A percentile compares a stretch with the other conserved stretches of the same genome.
Evolutionary conservation across 2,113 vertebrate species (phyloP).

Genomic region (Phaetusa simplex): DNA sequence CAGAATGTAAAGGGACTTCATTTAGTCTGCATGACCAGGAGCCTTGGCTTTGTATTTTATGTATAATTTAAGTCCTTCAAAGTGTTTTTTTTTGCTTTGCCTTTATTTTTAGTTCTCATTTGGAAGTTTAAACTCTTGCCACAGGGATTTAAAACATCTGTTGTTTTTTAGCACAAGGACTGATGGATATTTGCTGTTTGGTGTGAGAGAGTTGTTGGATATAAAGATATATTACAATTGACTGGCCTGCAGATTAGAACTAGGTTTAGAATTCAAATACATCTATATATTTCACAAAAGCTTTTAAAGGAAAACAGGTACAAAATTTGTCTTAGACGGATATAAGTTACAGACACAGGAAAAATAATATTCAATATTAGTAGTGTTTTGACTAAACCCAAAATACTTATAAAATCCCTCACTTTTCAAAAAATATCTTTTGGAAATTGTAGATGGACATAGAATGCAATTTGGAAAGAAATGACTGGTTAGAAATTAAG

Average conservation of each 20-base stretch:
- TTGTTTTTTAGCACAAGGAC: conserved; percentile 7
- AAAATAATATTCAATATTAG: not conserved
- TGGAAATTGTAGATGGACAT: not conserved
- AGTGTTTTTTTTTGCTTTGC: not conserved
- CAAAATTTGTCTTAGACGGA: not conserved
- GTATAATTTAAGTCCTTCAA: not conserved
- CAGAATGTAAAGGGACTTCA: not conserved
- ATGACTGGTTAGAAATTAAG: not conserved
- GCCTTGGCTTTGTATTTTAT: not conserved
- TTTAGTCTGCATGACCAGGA: not conserved
- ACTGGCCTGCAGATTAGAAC: not conserved
- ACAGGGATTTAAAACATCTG: conserved; percentile 32
- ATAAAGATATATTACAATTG: not conserved
- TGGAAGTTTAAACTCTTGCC: conserved; percentile 9
- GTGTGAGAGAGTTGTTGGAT: not conserved
- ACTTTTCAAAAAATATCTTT: not conserved
- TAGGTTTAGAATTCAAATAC: not conserved
- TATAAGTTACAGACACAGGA: not conserved
- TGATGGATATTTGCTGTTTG: not conserved
- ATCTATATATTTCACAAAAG: not conserved
- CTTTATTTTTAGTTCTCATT: conserved; percentile 38
- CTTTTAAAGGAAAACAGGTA: not conserved
- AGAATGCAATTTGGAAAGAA: not conserved
- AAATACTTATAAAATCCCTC: not conserved
- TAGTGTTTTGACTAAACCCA: not conserved